phyloP scores from a whole-genome alignment of 2,113 vertebrate species.

The Fulica atra region DNA sequence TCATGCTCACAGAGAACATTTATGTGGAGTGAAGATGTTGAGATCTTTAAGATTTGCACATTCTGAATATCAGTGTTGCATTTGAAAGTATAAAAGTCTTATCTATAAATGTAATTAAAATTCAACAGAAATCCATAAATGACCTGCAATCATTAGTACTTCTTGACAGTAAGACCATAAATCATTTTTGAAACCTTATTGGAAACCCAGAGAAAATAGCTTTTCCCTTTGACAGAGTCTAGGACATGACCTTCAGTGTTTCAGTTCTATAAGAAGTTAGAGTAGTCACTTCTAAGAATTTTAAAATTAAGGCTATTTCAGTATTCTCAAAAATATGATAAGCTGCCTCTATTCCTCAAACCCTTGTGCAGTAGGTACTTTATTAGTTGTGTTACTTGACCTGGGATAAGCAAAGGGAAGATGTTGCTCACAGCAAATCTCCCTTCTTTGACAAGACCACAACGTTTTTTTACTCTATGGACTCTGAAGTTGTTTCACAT shows the following conservation, averaged over 20 bases:
- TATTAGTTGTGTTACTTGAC: not conserved
- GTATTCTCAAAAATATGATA: not conserved
- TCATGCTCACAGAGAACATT: not conserved
- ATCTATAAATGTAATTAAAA: constrained; percentile 16
- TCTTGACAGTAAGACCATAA: constrained; percentile 22
- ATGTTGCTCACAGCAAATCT: not conserved
- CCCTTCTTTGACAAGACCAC: not conserved
- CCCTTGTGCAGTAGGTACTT: not conserved
- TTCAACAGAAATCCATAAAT: constrained; percentile 25
- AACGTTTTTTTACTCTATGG: not conserved
- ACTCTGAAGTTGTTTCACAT: not conserved
- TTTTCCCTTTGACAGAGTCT: not conserved
- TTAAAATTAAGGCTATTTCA: not conserved
- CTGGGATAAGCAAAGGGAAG: not conserved
- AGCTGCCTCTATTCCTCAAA: not conserved
- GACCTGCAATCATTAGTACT: not conserved
- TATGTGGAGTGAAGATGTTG: not conserved
- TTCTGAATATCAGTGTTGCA: not conserved
- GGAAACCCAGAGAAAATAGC: not conserved
- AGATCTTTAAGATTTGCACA: not conserved
- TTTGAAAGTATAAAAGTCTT: not conserved
- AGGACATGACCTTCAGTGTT: not conserved
- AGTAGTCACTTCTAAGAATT: not conserved
- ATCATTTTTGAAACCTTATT: constrained; percentile 23
- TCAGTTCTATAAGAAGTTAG: not conserved